These are phyloP conservation scores for Bombus sibiricus DNA, from an alignment of 1,140 invertebrate genomes.

Conservation along the genomic window DNA sequence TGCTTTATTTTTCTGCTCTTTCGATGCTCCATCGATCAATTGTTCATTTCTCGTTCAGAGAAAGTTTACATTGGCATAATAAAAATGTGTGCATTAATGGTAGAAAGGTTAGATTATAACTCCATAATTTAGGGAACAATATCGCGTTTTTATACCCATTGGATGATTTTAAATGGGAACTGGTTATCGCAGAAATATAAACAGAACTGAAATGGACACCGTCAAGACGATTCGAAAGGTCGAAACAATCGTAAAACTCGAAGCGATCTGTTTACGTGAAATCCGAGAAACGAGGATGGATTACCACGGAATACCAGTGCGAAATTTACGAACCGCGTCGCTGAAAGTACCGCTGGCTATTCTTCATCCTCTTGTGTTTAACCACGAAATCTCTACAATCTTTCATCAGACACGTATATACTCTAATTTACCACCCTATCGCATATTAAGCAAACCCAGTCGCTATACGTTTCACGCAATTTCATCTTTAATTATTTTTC, in stretches of 20 bases:
- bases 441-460: not conserved
- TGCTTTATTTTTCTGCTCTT: no score
- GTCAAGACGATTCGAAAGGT: not conserved
- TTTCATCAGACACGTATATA: not conserved
- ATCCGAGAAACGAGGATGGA: not conserved
- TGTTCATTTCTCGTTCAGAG: accelerated
- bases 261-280: slow-evolving; percentile 25
- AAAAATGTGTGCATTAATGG: no score
- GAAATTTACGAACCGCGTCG: slow-evolving; percentile 30
- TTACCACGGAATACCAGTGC: not conserved
- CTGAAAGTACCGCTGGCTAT: not conserved
- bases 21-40: accelerated
- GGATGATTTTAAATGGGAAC: no score
- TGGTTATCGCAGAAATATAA: not conserved
- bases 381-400: not conserved
- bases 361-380: slow-evolving; percentile 1
- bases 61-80: no score
- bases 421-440: not conserved
- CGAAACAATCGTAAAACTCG: not conserved
- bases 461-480: not conserved
- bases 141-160: no score
- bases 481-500: not conserved
- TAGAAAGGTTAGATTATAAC: no score
- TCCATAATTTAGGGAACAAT: accelerated
- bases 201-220: not conserved